Evolutionary conservation across 2,113 vertebrate genomes (phyloP), one percentile per base, ranked within the genome.

Genomic region (Oenanthe melanoleuca): DNA sequence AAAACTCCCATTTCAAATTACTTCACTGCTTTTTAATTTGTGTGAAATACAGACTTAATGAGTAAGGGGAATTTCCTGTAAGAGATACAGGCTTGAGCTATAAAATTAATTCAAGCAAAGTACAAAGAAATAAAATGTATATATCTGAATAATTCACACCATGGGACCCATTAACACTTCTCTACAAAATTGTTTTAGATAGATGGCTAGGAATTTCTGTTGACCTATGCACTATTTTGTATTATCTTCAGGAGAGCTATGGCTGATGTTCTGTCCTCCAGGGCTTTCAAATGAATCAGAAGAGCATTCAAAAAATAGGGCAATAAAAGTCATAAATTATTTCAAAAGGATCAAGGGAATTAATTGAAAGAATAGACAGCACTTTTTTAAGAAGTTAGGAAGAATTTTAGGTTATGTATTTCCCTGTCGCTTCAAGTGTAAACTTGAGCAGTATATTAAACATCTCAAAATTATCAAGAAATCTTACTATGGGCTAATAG

Each of bases 311-410:
- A 70, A 94, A 97, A 91, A 80, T 93, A 93, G 91, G 91, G 34
- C 86, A 94, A 94, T 92, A 77, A 90, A 92, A 90, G 40, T 47
- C 12, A 92, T 80, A 86, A 73, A 94, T 93, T 90, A 86, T 88
- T 90, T 92, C 34, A 73, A 70, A 69, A 86, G 3, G 24, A 90
- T 88, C 86, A 63, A 93, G 83, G 86, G 72, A 93, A 88, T 93
- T 95, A 94, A 80, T 90, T 96, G 91, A 66, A 86, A 86, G 18
- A 82, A 86, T 31, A 94, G 59, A 70, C 28, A 33, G 10, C 2
- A 26, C 13, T 64, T 93, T 69, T 80, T 80, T 11, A 65, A 66
- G 34, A 77, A 70, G 28, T 40, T 59, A 8, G 17, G 38, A 69
- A n/a, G 57, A 74, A 31, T 80, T 94, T 88, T 89, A 53, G 6